Evolutionary conservation across 2,113 vertebrate species (phyloP).

Genomic region (Microtus ochrogaster): DNA sequence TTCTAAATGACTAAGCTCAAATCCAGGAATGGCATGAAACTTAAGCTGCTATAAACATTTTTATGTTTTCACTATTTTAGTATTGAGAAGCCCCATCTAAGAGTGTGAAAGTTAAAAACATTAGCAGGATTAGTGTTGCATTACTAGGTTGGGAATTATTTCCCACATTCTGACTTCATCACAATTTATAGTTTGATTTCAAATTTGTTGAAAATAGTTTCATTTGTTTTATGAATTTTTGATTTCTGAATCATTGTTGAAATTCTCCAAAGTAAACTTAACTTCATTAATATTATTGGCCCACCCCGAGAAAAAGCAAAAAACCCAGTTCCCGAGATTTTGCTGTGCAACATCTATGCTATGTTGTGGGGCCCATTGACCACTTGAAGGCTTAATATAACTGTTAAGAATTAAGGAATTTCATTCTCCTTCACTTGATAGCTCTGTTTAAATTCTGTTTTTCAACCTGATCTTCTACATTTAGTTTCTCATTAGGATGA

Average conservation of each 20-base stretch:
- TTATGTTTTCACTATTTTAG: slow-evolving; percentile 25
- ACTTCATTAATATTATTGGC: neutral
- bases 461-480: neutral
- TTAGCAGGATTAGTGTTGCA: slow-evolving; percentile 17
- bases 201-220: slow-evolving; percentile 47
- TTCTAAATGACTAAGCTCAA: slow-evolving; percentile 58
- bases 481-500: neutral
- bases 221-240: slow-evolving; percentile 13
- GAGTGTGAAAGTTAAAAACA: neutral
- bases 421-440: neutral
- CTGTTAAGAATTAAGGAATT: neutral
- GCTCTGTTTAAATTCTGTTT: slow-evolving; percentile 1
- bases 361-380: neutral
- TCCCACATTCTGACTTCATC: neutral
- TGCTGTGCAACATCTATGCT: neutral
- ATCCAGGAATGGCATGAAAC: slow-evolving; percentile 24
- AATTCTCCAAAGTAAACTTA: neutral
- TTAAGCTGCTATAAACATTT: slow-evolving; percentile 14
- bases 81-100: neutral
- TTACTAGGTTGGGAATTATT: neutral
- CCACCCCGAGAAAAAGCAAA: neutral
- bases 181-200: slow-evolving; percentile 13
- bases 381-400: neutral
- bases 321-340: neutral
- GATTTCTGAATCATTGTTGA: neutral